A percentile compares a stretch with the other conserved stretches of the same genome.
phyloP scores from a whole-genome alignment of 1,140 invertebrate genomes.

The Caenorhabditis remanei region DNA sequence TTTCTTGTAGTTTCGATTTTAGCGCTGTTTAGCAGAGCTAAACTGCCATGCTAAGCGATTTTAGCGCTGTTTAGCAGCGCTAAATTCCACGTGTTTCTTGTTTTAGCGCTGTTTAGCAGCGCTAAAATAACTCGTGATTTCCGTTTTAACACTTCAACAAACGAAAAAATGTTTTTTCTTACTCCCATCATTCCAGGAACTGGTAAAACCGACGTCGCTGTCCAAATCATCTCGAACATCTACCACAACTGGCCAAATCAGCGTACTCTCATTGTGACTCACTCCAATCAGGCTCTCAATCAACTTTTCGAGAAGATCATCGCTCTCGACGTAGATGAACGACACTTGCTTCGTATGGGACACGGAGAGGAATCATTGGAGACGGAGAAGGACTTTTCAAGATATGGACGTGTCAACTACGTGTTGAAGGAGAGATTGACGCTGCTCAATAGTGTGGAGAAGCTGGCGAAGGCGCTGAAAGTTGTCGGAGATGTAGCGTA shows the following conservation, averaged over 20 bases:
- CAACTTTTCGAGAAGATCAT: slow-evolving; percentile 99
- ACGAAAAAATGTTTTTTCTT: no score
- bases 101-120: no score
- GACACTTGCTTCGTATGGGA: slow-evolving; percentile 93
- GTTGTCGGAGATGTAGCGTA: slow-evolving; percentile 92
- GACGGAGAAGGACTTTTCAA: slow-evolving; percentile 98
- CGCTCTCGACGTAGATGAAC: slow-evolving; percentile 94
- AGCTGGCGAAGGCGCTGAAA: slow-evolving; percentile 87
- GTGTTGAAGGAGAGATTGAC: slow-evolving; percentile 93
- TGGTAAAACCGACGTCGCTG: slow-evolving; percentile 99
- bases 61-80: no score
- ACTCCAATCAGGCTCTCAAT: slow-evolving; percentile 99
- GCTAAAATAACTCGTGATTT: no score
- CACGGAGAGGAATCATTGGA: slow-evolving; percentile 98
- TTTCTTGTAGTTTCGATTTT: no score
- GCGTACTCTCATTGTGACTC: slow-evolving; percentile 96
- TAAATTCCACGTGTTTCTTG: no score
- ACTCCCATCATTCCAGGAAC: slow-evolving; percentile 81
- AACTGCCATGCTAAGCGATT: no score
- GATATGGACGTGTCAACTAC: slow-evolving; percentile 98
- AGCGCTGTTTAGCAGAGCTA: no score
- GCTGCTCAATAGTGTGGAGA: slow-evolving; percentile 87
- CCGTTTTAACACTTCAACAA: no score
- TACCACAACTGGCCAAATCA: slow-evolving; percentile 99
- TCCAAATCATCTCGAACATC: slow-evolving; percentile 98